A percentile compares a stretch with the other conserved stretches of the same genome.
phyloP scores from a whole-genome alignment of 1,140 invertebrate genomes.

The Drosophila navojoa region DNA sequence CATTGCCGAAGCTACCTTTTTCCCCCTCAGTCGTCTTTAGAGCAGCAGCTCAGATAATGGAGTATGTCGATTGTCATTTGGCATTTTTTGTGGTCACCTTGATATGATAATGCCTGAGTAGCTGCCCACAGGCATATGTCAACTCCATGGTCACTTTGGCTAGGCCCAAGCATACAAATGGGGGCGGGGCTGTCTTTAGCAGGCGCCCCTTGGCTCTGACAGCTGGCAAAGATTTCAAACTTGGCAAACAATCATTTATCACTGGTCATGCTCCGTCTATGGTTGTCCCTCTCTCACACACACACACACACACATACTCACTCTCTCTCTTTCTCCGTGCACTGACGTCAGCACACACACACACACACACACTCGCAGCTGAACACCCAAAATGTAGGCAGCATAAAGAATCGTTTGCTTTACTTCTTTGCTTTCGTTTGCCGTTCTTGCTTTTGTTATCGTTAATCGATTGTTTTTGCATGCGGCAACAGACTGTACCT shows the following conservation, averaged over 20 bases:
- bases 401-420: conserved; percentile 19
- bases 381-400: conserved; percentile 60
- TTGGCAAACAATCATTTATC: conserved; percentile 74
- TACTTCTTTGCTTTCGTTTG: conserved; percentile 14
- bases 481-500: conserved; percentile 22
- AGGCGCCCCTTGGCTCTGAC: conserved; percentile 5
- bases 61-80: too few relatives aligned
- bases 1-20: too few relatives aligned
- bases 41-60: too few relatives aligned
- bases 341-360: conserved; percentile 47
- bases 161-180: background rate
- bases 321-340: conserved; percentile 10
- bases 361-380: conserved; percentile 21
- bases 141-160: conserved; percentile 2
- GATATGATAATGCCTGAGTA: background rate
- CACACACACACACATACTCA: background rate
- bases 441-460: conserved; percentile 20
- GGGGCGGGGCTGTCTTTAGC: background rate
- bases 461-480: conserved; percentile 48
- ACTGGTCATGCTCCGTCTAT: conserved; percentile 7
- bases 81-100: too few relatives aligned
- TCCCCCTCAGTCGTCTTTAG: too few relatives aligned
- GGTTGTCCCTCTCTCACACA: background rate
- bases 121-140: background rate
- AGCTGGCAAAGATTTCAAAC: conserved; percentile 62